phyloP scores from a whole-genome alignment of 2,797 vertebrate species.

The Etheostoma nigrum region DNA sequence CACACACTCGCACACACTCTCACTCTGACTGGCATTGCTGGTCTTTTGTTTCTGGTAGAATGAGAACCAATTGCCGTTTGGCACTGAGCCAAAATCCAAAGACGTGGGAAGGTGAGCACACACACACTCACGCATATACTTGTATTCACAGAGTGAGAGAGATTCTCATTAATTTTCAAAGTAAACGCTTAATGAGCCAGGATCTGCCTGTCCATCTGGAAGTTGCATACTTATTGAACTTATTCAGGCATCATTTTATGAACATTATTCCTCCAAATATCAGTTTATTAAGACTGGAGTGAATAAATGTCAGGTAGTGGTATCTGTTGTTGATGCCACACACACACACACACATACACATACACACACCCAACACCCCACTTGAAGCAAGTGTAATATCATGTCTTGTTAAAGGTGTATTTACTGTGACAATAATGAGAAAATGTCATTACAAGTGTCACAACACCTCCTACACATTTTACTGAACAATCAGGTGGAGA shows the following conservation, averaged over 20 bases:
- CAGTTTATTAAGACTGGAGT: not conserved
- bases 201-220: not conserved
- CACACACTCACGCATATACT: not conserved
- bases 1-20: slow-evolving; percentile 17
- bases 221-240: not conserved
- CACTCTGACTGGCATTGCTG: slow-evolving; percentile 45
- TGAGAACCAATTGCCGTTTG: slow-evolving; percentile 74
- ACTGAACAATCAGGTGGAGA: not conserved
- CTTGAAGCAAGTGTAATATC: not conserved
- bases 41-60: slow-evolving; percentile 78
- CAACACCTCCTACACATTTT: slow-evolving; percentile 30
- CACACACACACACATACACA: too few relatives aligned
- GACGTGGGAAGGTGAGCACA: slow-evolving; percentile 9
- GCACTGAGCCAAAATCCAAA: slow-evolving; percentile 62
- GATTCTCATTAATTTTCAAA: slow-evolving; percentile 16
- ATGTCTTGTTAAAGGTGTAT: slow-evolving; percentile 1
- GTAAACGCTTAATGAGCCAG: not conserved
- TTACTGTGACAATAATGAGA: slow-evolving; percentile 23
- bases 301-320: too few relatives aligned
- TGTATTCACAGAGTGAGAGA: not conserved
- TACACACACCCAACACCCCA: too few relatives aligned
- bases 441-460: slow-evolving; percentile 42
- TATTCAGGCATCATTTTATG: not conserved
- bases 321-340: too few relatives aligned
- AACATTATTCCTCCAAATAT: not conserved